phyloP scores from a whole-genome alignment of 1,140 invertebrate species.

The Amphibalanus amphitrite region DNA sequence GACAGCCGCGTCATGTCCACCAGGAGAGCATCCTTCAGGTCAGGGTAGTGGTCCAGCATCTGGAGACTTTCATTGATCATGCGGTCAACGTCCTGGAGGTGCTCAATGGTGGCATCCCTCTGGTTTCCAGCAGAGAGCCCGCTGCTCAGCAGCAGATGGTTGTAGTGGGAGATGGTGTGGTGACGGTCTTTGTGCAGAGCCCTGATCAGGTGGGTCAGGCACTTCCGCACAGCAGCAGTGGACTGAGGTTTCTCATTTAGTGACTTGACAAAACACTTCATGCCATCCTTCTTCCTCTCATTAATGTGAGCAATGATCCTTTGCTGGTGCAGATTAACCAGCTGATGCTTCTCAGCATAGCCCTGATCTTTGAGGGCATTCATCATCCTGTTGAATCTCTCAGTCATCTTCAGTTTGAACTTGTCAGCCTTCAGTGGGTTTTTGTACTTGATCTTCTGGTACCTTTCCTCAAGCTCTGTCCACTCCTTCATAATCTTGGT shows the following conservation, averaged over 20 bases:
- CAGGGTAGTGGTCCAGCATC: background rate
- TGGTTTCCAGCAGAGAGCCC: conserved; percentile 71
- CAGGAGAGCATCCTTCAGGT: background rate
- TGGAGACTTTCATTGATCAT: conserved; percentile 52
- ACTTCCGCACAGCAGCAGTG: conserved; percentile 52
- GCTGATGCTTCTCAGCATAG: conserved; percentile 81
- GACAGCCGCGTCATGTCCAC: background rate
- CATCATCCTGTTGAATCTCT: conserved; percentile 81
- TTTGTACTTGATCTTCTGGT: conserved; percentile 81
- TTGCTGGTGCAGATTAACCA: conserved; percentile 92
- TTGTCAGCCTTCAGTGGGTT: conserved; percentile 82
- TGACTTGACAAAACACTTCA: conserved; percentile 81
- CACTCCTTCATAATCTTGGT: conserved; percentile 93
- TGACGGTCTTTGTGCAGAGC: conserved; percentile 87
- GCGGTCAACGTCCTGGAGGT: conserved; percentile 66
- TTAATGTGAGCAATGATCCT: conserved; percentile 76
- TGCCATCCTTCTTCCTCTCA: conserved; percentile 83
- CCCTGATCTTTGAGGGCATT: conserved; percentile 89
- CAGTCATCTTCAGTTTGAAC: conserved; percentile 91
- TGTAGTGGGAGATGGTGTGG: conserved; percentile 89
- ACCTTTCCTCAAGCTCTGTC: conserved; percentile 89
- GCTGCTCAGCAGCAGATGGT: conserved; percentile 61
- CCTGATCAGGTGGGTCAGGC: conserved; percentile 68
- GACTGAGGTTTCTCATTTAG: conserved; percentile 47
- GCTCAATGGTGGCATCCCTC: conserved; percentile 68